A percentile compares a stretch with the other conserved stretches of the same genome.
Conservation (phyloP, 1,140 invertebrate genomes). For the Anoplolepis gracilipes region DNA sequence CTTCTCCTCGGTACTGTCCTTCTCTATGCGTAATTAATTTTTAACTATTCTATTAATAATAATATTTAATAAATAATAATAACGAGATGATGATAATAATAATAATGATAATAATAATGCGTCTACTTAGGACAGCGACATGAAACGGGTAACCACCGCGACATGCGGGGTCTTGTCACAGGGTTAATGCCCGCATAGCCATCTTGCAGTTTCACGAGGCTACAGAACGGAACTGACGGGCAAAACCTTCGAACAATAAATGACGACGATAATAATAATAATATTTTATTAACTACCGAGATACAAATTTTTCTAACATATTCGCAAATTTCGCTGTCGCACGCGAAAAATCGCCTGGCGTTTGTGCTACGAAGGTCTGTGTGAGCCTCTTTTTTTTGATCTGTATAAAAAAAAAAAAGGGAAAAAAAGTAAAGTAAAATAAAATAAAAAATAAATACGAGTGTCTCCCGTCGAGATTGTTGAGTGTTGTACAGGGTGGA, state of each 20-base stretch:
- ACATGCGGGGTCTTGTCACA: not conserved
- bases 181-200: conserved; percentile 13
- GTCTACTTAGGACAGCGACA: conserved; percentile 17
- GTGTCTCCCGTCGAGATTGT: conserved; percentile 56
- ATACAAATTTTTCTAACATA: conserved; percentile 45
- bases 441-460: conserved; percentile 44
- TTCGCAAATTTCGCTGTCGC: conserved; percentile 22
- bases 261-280: conserved; percentile 42
- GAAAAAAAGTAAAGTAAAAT: too few species aligned
- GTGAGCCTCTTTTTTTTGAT: conserved; percentile 56
- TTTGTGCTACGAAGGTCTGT: conserved; percentile 53
- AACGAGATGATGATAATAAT: not conserved
- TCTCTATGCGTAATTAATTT: not conserved
- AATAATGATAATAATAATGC: conserved; percentile 27
- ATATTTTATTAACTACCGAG: conserved; percentile 52
- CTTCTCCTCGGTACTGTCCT: not conserved
- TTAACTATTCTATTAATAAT: conserved; percentile 36
- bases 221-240: not conserved
- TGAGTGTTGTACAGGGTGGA: conserved; percentile 60
- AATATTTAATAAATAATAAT: conserved; percentile 16
- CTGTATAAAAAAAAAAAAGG: conserved; percentile 39
- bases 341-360: not conserved
- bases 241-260: conserved; percentile 32
- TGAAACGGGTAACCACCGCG: not conserved
- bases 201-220: not conserved